Percentiles rank a stretch among this genome's conserved stretches.
These are phyloP conservation scores for Drosophila guanche DNA, from an alignment of 1,140 invertebrate species.

Conservation along the genomic window DNA sequence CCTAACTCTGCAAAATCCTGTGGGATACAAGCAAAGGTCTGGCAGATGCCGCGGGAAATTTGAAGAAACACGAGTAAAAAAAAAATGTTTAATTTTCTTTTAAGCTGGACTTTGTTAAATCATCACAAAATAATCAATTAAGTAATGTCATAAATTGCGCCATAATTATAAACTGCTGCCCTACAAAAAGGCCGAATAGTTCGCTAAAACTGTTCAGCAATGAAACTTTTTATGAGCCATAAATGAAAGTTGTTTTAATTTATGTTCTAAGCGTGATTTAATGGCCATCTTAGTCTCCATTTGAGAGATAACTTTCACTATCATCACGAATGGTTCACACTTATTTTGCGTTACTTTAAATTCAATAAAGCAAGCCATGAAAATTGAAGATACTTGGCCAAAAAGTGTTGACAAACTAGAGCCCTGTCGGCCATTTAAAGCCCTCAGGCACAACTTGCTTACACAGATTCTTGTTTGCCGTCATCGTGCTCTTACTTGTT, in stretches of 20 bases:
- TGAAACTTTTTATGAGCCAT: too few relatives aligned
- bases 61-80: not conserved
- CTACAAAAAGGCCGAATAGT: too few relatives aligned
- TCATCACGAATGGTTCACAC: not conserved
- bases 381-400: constrained; percentile 2
- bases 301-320: constrained; percentile 1
- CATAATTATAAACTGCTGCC: too few relatives aligned
- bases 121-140: too few relatives aligned
- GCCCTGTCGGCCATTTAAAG: constrained; percentile 16
- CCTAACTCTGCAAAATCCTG: constrained; percentile 31
- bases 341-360: constrained; percentile 43
- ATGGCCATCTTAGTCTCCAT: too few relatives aligned
- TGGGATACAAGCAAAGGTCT: constrained; percentile 9
- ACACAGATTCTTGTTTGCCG: constrained; percentile 58
- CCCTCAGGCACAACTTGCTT: constrained; percentile 46
- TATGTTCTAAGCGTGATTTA: too few relatives aligned
- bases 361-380: constrained; percentile 44
- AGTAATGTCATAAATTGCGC: too few relatives aligned
- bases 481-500: not conserved
- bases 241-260: too few relatives aligned
- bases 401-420: constrained; percentile 32
- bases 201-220: too few relatives aligned
- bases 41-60: constrained; percentile 20
- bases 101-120: too few relatives aligned
- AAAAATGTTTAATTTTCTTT: too few relatives aligned